A percentile compares a stretch with the other conserved stretches of the same genome.
Conservation (phyloP, 2,888 invertebrate species). For the Galerucella nymphaeae region DNA sequence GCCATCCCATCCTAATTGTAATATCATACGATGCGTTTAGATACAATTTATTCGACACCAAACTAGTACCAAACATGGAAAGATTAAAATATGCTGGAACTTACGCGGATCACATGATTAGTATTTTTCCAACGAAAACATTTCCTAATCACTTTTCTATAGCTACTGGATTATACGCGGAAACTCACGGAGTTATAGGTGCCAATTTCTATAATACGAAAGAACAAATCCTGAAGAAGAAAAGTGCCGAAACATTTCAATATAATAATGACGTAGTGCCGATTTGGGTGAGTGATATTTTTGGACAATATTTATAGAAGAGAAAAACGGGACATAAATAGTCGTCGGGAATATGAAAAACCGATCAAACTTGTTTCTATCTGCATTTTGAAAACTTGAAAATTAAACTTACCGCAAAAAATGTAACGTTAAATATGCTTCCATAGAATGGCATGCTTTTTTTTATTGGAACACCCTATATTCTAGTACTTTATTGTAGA, state of each 20-base stretch:
- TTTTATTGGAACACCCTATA: no score
- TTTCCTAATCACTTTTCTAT: constrained; percentile 81
- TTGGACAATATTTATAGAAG: background rate
- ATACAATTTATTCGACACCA: constrained; percentile 72
- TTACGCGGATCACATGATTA: constrained; percentile 69
- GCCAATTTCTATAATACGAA: constrained; percentile 71
- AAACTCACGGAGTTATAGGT: constrained; percentile 76
- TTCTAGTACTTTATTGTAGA: no score
- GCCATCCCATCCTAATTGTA: constrained; percentile 69
- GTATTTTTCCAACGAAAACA: constrained; percentile 77
- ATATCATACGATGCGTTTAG: constrained; percentile 80
- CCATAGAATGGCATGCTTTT: no score
- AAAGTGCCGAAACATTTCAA: constrained; percentile 67
- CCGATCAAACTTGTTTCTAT: no score
- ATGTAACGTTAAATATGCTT: no score
- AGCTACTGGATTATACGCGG: constrained; percentile 76
- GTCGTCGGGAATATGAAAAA: no score
- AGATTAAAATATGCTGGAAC: constrained; percentile 69
- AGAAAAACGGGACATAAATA: no score
- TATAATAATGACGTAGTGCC: constrained; percentile 69
- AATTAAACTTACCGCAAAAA: no score
- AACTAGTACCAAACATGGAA: constrained; percentile 70
- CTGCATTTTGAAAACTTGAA: no score
- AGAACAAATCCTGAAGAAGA: constrained; percentile 55
- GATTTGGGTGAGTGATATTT: constrained; percentile 68